A percentile compares a stretch with the other conserved stretches of the same genome.
Evolutionary conservation across 2,888 invertebrate genomes (phyloP).

Genomic region (Phortica okadai): DNA sequence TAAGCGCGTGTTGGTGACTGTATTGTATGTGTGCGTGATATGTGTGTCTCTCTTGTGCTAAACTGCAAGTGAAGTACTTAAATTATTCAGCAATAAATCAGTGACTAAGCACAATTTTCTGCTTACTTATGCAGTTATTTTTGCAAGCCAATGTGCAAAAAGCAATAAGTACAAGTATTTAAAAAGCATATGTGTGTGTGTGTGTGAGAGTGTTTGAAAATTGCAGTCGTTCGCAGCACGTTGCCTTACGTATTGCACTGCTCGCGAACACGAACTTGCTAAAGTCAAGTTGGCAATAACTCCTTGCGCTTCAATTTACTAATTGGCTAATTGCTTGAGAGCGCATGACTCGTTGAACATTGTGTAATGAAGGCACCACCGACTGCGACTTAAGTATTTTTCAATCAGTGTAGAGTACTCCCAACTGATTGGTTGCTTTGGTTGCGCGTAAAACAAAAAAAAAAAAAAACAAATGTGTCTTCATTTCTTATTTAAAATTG

Average conservation of each 20-base stretch:
- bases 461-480: not conserved
- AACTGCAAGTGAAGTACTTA: constrained; percentile 21
- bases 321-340: constrained; percentile 29
- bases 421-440: not conserved
- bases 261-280: not conserved
- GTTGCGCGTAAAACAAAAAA: not conserved
- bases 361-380: not conserved
- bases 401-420: constrained; percentile 2
- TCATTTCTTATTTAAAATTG: no score
- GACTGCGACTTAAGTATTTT: not conserved
- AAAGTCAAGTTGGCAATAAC: constrained; percentile 7
- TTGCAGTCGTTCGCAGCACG: not conserved
- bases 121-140: constrained; percentile 2
- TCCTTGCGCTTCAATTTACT: constrained; percentile 25
- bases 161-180: not conserved
- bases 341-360: constrained; percentile 4
- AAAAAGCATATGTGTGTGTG: not conserved
- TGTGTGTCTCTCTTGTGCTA: not conserved
- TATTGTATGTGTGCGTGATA: not conserved
- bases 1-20: not conserved
- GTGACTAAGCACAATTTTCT: constrained; percentile 18
- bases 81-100: constrained; percentile 30
- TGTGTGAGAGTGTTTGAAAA: not conserved
- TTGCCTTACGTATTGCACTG: not conserved
- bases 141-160: not conserved